A percentile compares a stretch with the other conserved stretches of the same genome.
Conservation (phyloP, 2,113 vertebrate species). For the Leiothrix lutea region DNA sequence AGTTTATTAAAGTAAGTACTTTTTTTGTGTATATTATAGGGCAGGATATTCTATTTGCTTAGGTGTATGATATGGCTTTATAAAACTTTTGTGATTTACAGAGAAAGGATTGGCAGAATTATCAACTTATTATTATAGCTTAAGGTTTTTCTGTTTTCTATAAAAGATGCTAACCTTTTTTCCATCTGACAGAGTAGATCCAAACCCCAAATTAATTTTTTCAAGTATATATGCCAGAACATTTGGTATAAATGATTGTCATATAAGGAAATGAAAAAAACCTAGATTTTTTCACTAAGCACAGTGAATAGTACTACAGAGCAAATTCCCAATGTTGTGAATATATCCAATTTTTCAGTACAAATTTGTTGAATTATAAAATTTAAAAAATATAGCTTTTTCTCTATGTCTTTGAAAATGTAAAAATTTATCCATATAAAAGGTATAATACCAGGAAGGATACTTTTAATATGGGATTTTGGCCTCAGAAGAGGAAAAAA, state of each 20-base stretch:
- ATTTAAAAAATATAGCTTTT: accelerated
- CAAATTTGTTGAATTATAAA: neutral
- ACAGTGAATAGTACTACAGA: neutral
- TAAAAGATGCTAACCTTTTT: neutral
- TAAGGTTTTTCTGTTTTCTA: neutral
- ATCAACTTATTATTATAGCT: neutral
- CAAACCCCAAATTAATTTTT: neutral
- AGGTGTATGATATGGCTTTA: neutral
- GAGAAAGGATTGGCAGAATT: neutral
- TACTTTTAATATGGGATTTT: neutral
- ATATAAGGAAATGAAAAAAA: neutral
- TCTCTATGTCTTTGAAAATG: neutral
- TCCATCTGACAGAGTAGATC: neutral
- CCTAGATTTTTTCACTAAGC: neutral
- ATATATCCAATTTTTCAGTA: neutral
- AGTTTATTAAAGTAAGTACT: neutral
- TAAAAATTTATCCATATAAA: neutral
- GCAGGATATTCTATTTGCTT: neutral
- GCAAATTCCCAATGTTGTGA: neutral
- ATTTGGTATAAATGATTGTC: neutral
- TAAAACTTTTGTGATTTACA: neutral
- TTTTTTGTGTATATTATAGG: neutral
- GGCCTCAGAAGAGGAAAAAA: neutral
- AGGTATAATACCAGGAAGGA: neutral
- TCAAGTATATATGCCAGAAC: neutral